Percentiles rank a stretch among this genome's conserved stretches.
Conservation (phyloP, 1,140 invertebrate species). For the Steinernema feltiae region DNA sequence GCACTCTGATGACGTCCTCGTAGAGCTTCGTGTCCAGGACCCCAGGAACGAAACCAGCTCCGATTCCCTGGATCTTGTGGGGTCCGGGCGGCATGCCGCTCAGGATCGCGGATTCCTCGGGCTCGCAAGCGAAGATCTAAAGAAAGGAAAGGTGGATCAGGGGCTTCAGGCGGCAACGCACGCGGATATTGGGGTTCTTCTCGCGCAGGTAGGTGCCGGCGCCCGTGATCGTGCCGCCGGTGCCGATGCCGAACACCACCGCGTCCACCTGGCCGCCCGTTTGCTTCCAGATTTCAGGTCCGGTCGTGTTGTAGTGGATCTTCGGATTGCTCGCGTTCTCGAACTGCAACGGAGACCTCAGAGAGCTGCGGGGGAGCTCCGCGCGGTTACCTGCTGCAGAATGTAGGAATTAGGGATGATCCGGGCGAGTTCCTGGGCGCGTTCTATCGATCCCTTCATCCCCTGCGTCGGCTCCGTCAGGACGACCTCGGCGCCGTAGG, state of each 20-base stretch:
- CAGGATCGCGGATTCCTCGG: constrained; percentile 33
- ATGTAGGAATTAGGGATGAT: constrained; percentile 28
- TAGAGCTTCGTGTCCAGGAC: constrained; percentile 40
- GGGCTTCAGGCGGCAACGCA: constrained; percentile 1
- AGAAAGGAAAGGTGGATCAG: neutral
- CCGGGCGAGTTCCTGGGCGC: constrained; percentile 26
- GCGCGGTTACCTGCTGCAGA: constrained; percentile 29
- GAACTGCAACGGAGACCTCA: constrained; percentile 19
- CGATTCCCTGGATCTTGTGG: constrained; percentile 41
- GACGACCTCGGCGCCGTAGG: constrained; percentile 37
- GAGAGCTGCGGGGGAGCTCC: too few species aligned
- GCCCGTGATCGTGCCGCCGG: constrained; percentile 36
- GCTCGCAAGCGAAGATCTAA: constrained; percentile 26
- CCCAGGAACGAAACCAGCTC: constrained; percentile 35
- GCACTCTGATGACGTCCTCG: constrained; percentile 45
- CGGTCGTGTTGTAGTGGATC: constrained; percentile 36
- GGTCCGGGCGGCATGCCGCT: constrained; percentile 23
- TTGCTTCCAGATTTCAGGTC: constrained; percentile 39
- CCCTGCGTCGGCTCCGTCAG: constrained; percentile 30
- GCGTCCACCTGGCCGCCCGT: constrained; percentile 36
- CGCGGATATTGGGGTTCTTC: constrained; percentile 31
- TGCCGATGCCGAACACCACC: constrained; percentile 33
- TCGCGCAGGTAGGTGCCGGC: constrained; percentile 34
- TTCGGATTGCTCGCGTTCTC: constrained; percentile 30
- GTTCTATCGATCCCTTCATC: constrained; percentile 26